Evolutionary conservation across 2,888 invertebrate species (phyloP).

Genomic region (Cryptus viduatorius): DNA sequence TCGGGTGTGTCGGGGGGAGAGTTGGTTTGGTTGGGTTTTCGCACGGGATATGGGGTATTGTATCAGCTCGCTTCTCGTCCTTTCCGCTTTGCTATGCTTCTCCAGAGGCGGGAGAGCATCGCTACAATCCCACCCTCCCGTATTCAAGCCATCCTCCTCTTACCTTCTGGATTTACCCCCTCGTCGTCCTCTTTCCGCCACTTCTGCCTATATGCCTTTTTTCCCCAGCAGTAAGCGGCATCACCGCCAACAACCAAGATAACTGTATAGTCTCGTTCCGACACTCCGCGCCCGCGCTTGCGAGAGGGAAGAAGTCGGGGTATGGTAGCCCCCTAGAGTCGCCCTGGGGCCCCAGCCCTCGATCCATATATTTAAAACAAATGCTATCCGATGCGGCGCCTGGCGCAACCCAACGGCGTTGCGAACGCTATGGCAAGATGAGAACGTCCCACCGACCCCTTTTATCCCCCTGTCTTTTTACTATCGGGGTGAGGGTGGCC

Average conservation of each 20-base stretch:
- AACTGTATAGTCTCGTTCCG: conserved; percentile 61
- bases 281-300: conserved; percentile 13
- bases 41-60: conserved; percentile 81
- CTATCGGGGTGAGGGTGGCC: conserved; percentile 12
- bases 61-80: conserved; percentile 73
- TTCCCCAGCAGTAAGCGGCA: conserved; percentile 44
- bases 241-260: conserved; percentile 64
- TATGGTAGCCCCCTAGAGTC: conserved; percentile 61
- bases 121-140: conserved; percentile 18
- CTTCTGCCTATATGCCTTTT: conserved; percentile 47
- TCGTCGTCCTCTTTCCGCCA: conserved; percentile 11
- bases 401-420: conserved; percentile 74
- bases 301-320: conserved; percentile 4
- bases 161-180: conserved; percentile 13
- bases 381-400: conserved; percentile 84
- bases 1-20: conserved; percentile 43
- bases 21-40: conserved; percentile 69
- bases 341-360: conserved; percentile 74
- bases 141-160: not conserved
- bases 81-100: conserved; percentile 44
- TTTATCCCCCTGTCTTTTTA: conserved; percentile 66
- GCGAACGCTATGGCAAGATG: conserved; percentile 76
- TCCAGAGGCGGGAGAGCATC: conserved; percentile 42
- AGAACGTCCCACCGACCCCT: conserved; percentile 77
- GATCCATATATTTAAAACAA: conserved; percentile 85